Conservation (phyloP, 2,888 invertebrate genomes). For the Atrina japonica region DNA sequence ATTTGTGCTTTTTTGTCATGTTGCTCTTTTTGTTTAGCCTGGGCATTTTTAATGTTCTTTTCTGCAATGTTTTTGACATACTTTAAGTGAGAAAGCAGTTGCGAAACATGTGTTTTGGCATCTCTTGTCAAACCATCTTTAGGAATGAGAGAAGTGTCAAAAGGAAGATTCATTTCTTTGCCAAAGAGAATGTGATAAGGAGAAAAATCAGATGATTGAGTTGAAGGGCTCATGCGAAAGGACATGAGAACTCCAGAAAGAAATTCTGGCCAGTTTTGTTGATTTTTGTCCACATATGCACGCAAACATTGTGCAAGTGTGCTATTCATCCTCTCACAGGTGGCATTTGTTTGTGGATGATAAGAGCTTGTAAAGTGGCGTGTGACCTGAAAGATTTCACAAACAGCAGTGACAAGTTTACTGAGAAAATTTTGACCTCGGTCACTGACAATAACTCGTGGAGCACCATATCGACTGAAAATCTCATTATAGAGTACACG, state of each 20-base stretch:
- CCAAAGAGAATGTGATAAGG: constrained; percentile 22
- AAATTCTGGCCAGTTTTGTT: constrained; percentile 20
- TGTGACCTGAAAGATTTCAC: no score
- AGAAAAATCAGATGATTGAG: constrained; percentile 21
- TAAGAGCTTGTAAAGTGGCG: not conserved
- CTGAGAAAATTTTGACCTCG: no score
- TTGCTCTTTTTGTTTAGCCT: constrained; percentile 29
- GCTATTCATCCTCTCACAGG: constrained; percentile 30
- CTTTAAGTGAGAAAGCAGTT: constrained; percentile 22
- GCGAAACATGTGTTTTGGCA: constrained; percentile 10
- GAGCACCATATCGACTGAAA: no score
- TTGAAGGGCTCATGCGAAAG: constrained; percentile 10
- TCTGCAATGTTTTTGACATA: constrained; percentile 13
- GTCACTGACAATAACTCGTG: no score
- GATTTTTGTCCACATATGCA: constrained; percentile 8
- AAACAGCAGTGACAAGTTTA: no score
- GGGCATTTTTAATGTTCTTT: constrained; percentile 9
- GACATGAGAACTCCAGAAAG: constrained; percentile 18
- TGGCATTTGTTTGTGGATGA: no score
- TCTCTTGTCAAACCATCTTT: constrained; percentile 2
- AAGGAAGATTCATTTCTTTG: no score
- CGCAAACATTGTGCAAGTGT: constrained; percentile 19
- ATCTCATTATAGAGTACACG: constrained; percentile 35
- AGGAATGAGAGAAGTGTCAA: no score
- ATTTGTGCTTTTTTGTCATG: constrained; percentile 37